Evolutionary conservation across 2,113 vertebrate genomes (phyloP).

Genomic region (Bufo gargarizans): DNA sequence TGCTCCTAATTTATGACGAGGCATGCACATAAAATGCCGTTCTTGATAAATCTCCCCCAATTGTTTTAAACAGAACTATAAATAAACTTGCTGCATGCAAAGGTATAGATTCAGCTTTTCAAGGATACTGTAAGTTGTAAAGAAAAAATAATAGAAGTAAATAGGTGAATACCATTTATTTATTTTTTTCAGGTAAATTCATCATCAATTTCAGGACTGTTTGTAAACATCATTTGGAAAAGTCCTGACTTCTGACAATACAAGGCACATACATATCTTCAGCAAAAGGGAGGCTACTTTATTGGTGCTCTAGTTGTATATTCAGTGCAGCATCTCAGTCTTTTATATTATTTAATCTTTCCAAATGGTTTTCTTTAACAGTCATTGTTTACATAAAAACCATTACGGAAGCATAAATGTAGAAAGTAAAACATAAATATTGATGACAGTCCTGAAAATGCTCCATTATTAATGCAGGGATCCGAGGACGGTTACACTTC

Average conservation of each 20-base stretch:
- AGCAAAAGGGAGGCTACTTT: not conserved
- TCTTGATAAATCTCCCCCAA: too few relatives aligned
- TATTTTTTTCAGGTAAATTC: too few relatives aligned
- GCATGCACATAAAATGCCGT: too few relatives aligned
- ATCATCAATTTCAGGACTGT: too few relatives aligned
- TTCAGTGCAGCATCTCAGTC: constrained; percentile 14
- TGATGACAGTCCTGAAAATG: constrained; percentile 31
- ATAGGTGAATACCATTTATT: too few relatives aligned
- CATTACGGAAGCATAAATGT: constrained; percentile 43
- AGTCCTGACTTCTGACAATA: not conserved
- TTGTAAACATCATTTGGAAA: not conserved
- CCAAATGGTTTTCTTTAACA: constrained; percentile 41
- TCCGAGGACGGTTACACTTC: constrained; percentile 39
- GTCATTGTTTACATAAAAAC: constrained; percentile 45
- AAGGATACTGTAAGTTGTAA: too few relatives aligned
- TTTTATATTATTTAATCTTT: constrained; percentile 50
- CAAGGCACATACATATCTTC: not conserved
- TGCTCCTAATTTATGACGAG: too few relatives aligned
- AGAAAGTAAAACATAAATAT: constrained; percentile 40
- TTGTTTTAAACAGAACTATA: not conserved
- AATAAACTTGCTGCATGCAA: not conserved
- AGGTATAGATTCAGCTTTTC: too few relatives aligned
- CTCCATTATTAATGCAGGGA: constrained; percentile 39
- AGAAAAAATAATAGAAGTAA: too few relatives aligned
- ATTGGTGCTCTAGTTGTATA: not conserved